Evolutionary conservation across 2,888 invertebrate genomes (phyloP).

Genomic region (Achlya flavicornis): DNA sequence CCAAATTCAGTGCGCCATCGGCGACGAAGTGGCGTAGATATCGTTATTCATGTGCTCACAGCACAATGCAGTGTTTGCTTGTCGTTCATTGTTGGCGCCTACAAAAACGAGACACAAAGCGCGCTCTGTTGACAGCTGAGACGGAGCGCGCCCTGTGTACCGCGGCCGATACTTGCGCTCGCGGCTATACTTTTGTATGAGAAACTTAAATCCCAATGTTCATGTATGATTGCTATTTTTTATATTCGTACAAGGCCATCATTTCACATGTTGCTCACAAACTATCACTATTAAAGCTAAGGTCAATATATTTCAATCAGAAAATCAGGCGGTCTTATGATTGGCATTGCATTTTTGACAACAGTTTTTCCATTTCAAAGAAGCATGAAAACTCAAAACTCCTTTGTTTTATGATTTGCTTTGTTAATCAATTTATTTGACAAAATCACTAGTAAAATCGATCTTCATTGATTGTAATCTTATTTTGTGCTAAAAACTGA

Average conservation of each 20-base stretch:
- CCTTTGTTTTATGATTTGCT: neutral
- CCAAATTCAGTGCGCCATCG: conserved; percentile 62
- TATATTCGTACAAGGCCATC: neutral
- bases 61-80: conserved; percentile 78
- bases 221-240: neutral
- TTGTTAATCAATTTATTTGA: no score
- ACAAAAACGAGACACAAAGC: conserved; percentile 66
- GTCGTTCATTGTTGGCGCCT: conserved; percentile 72
- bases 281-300: no score
- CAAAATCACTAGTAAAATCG: no score
- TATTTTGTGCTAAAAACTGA: no score
- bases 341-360: no score
- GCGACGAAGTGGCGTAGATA: conserved; percentile 53
- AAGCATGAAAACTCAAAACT: neutral
- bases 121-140: conserved; percentile 70
- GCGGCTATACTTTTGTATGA: conserved; percentile 13
- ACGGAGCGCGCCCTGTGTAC: conserved; percentile 31
- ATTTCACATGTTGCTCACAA: conserved; percentile 1
- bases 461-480: no score
- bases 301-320: no score
- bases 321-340: no score
- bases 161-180: conserved; percentile 18
- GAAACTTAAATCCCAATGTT: conserved; percentile 15
- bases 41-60: conserved; percentile 73
- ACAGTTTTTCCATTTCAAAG: neutral